These are phyloP conservation scores for Epistrophe eligans DNA, from an alignment of 2,888 invertebrate genomes.

Conservation along the genomic window DNA sequence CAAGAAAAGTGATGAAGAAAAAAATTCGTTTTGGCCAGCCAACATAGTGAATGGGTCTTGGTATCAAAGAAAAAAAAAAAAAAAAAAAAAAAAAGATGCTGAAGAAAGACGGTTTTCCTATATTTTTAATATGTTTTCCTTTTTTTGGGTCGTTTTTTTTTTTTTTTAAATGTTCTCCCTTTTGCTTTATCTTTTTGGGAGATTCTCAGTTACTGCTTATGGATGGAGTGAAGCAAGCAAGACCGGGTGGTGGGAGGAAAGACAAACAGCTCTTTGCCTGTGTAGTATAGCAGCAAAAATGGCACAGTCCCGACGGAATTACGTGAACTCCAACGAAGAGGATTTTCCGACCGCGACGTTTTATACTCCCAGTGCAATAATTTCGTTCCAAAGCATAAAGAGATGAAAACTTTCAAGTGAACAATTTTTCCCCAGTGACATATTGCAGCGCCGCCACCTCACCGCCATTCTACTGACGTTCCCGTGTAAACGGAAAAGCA, in stretches of 20 bases:
- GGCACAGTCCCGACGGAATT: conserved; percentile 63
- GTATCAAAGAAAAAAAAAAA: not conserved
- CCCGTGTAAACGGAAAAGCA: conserved; percentile 45
- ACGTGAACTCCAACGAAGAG: conserved; percentile 49
- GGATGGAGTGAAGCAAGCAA: not conserved
- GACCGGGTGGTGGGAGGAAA: conserved; percentile 24
- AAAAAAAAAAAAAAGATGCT: conserved; percentile 1
- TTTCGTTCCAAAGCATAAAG: conserved; percentile 69
- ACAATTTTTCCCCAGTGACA: conserved; percentile 76
- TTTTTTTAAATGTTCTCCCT: conserved; percentile 26
- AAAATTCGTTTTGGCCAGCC: conserved; percentile 41
- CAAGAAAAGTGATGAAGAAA: conserved; percentile 28
- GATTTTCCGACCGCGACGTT: conserved; percentile 43
- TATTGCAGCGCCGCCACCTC: conserved; percentile 62
- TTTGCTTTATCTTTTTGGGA: conserved; percentile 13
- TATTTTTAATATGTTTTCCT: conserved; percentile 67
- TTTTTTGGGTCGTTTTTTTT: not conserved
- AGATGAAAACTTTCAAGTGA: conserved; percentile 76
- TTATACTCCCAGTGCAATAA: conserved; percentile 67
- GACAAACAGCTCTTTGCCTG: conserved; percentile 62
- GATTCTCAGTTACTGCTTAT: not conserved
- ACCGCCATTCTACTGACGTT: not conserved
- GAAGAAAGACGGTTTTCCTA: conserved; percentile 47
- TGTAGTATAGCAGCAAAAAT: conserved; percentile 42
- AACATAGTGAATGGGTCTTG: conserved; percentile 17